Conservation (phyloP, 2,797 vertebrate genomes). For the Sebastes hopkinsi region DNA sequence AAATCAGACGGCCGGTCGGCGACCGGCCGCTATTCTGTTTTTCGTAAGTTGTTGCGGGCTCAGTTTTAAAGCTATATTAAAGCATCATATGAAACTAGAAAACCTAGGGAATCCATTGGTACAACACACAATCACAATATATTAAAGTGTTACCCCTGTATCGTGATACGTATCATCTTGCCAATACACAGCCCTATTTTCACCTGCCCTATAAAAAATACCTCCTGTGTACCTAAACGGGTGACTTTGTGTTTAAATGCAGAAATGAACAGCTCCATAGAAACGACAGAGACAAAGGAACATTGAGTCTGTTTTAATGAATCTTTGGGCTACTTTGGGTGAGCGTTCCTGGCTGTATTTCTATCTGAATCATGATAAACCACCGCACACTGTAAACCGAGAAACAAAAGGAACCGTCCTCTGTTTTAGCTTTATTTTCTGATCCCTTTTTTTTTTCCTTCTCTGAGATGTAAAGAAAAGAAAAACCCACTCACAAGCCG, state of each 20-base stretch:
- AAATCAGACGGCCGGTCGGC: too few species aligned
- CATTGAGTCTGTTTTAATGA: background rate
- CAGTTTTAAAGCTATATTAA: too few species aligned
- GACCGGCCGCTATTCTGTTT: too few species aligned
- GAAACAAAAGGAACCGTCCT: background rate
- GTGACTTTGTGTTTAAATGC: background rate
- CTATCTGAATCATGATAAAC: constrained; percentile 20
- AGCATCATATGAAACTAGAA: too few species aligned
- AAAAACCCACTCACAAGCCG: background rate
- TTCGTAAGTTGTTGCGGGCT: too few species aligned
- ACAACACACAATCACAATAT: too few species aligned
- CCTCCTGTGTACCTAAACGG: background rate
- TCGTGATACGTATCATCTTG: too few species aligned
- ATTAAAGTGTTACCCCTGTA: too few species aligned
- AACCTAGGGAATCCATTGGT: too few species aligned
- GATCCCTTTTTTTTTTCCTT: background rate
- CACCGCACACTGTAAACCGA: background rate
- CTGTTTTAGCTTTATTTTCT: background rate
- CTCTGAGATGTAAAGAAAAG: background rate
- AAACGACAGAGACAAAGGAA: background rate
- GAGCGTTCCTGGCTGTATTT: constrained; percentile 10
- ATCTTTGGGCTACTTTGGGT: background rate
- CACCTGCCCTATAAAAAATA: background rate
- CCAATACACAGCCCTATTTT: too few species aligned
- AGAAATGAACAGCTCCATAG: background rate